phyloP scores from a whole-genome alignment of 2,797 vertebrate species.

The Chloroceryle inda region DNA sequence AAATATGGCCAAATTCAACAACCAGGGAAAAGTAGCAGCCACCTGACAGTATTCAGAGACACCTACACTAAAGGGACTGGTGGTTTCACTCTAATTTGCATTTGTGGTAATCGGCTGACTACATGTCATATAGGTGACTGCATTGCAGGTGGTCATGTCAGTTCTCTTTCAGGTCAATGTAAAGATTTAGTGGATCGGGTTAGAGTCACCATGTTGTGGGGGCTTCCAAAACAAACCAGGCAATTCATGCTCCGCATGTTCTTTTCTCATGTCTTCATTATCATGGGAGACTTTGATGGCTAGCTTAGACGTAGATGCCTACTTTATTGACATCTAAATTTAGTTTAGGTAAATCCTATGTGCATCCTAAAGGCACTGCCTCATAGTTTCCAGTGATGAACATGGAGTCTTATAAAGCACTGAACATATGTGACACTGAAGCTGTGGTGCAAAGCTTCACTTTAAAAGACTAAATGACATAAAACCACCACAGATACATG shows the following conservation, averaged over 20 bases:
- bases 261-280: background rate
- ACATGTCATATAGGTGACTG: background rate
- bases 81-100: background rate
- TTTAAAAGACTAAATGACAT: background rate
- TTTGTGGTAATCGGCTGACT: background rate
- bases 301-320: background rate
- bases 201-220: background rate
- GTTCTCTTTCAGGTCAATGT: background rate
- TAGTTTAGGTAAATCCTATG: background rate
- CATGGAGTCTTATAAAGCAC: background rate
- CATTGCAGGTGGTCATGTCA: background rate
- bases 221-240: background rate
- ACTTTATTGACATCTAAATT: background rate
- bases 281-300: background rate
- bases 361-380: background rate
- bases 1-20: constrained; percentile 11
- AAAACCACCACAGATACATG: background rate
- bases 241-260: background rate
- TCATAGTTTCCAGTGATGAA: background rate
- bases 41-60: background rate
- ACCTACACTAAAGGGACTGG: background rate
- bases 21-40: background rate
- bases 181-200: background rate
- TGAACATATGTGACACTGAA: background rate
- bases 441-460: background rate